These are phyloP conservation scores for Eptesicus fuscus DNA, from an alignment of 2,113 vertebrate genomes.

Conservation along the genomic window DNA sequence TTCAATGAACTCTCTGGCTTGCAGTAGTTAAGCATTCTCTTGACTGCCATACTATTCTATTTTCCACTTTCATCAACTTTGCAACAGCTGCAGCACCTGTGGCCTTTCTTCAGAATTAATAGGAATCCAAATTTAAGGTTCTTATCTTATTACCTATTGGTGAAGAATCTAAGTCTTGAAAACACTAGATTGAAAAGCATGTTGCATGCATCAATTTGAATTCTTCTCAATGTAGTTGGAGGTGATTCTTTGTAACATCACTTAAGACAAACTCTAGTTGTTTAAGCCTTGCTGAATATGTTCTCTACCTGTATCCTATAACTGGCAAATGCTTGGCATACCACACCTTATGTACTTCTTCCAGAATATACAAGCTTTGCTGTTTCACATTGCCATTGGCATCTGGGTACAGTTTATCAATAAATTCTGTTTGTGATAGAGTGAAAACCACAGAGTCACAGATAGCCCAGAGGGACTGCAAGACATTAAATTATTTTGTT, in stretches of 20 bases:
- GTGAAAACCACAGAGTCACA: slow-evolving; percentile 88
- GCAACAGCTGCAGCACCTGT: slow-evolving; percentile 86
- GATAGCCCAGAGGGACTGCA: slow-evolving; percentile 88
- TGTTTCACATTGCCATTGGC: slow-evolving; percentile 88
- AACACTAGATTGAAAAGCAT: slow-evolving; percentile 88
- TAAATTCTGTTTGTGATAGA: slow-evolving; percentile 89
- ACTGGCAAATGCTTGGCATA: slow-evolving; percentile 88
- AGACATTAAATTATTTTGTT: slow-evolving; percentile 90
- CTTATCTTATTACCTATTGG: slow-evolving; percentile 91
- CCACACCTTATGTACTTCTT: slow-evolving; percentile 91
- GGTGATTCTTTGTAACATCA: slow-evolving; percentile 89
- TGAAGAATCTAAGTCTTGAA: slow-evolving; percentile 92
- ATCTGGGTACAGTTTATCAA: slow-evolving; percentile 88
- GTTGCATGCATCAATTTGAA: slow-evolving; percentile 89
- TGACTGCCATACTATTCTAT: slow-evolving; percentile 84
- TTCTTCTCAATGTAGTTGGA: slow-evolving; percentile 87
- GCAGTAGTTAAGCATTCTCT: slow-evolving; percentile 87
- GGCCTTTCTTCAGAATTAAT: slow-evolving; percentile 86
- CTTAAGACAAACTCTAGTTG: slow-evolving; percentile 88
- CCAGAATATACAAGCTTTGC: slow-evolving; percentile 90
- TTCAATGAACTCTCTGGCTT: slow-evolving; percentile 88
- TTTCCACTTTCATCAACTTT: slow-evolving; percentile 88
- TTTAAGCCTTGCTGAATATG: slow-evolving; percentile 89
- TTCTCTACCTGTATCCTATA: slow-evolving; percentile 87
- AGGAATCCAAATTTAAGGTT: slow-evolving; percentile 89